A percentile compares a stretch with the other conserved stretches of the same genome.
Evolutionary conservation across 2,888 invertebrate species (phyloP).

Genomic region (Synergus umbraculus): DNA sequence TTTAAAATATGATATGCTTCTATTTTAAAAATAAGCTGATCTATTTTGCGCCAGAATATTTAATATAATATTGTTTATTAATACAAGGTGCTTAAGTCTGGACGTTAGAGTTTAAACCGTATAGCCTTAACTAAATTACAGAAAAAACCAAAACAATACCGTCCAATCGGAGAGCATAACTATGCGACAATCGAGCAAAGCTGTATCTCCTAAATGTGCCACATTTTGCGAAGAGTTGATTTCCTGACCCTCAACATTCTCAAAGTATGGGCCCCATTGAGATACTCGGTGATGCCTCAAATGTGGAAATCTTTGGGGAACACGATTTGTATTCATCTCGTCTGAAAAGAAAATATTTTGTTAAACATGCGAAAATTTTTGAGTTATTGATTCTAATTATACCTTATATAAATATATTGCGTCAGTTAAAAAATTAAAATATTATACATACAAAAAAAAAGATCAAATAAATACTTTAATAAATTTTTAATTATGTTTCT

Average conservation of each 20-base stretch:
- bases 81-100: too few species aligned
- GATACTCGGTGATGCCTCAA: constrained; percentile 84
- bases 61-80: too few species aligned
- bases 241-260: constrained; percentile 79
- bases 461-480: too few species aligned
- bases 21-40: too few species aligned
- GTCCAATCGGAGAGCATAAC: constrained; percentile 86
- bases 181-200: constrained; percentile 83
- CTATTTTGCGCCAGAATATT: too few species aligned
- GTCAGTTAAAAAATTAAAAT: too few species aligned
- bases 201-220: constrained; percentile 83
- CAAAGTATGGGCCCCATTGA: constrained; percentile 87
- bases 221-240: constrained; percentile 80
- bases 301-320: constrained; percentile 73
- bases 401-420: too few species aligned
- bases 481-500: too few species aligned
- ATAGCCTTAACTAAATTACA: background rate
- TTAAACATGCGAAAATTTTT: background rate
- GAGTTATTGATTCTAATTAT: too few species aligned
- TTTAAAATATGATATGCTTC: too few species aligned
- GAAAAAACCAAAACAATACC: constrained; percentile 74
- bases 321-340: constrained; percentile 41
- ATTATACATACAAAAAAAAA: too few species aligned
- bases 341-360: constrained; percentile 43
- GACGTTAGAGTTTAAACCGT: too few species aligned